A percentile compares a stretch with the other conserved stretches of the same genome.
phyloP scores from a whole-genome alignment of 2,797 vertebrate species.

The Mus spretus region DNA sequence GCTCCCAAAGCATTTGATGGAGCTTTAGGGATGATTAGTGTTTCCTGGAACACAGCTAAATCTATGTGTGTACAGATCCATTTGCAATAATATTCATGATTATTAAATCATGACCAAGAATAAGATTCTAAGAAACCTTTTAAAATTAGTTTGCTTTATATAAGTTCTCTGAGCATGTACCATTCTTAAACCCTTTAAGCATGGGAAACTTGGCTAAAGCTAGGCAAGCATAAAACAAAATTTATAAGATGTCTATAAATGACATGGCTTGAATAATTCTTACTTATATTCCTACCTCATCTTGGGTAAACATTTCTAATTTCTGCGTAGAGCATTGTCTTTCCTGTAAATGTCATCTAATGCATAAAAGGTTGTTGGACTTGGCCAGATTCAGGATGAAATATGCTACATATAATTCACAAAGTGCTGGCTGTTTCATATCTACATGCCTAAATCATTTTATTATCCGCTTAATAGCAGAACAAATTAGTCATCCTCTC shows the following conservation, averaged over 20 bases:
- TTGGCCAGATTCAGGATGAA: conserved; percentile 80
- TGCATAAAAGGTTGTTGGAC: conserved; percentile 77
- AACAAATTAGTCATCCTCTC: conserved; percentile 90
- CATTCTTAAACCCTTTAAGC: background rate
- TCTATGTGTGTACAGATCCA: background rate
- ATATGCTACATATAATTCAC: conserved; percentile 82
- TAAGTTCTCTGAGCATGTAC: background rate
- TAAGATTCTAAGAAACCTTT: conserved; percentile 27
- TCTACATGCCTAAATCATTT: conserved; percentile 89
- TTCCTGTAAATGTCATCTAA: conserved; percentile 82
- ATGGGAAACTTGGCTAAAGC: background rate
- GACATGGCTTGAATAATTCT: conserved; percentile 67
- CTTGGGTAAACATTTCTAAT: conserved; percentile 82
- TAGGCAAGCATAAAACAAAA: conserved; percentile 30
- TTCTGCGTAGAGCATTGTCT: conserved; percentile 78
- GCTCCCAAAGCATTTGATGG: background rate
- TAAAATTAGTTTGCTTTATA: background rate
- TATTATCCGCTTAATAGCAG: conserved; percentile 89
- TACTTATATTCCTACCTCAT: conserved; percentile 68
- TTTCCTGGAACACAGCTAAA: background rate
- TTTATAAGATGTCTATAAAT: conserved; percentile 12
- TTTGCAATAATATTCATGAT: background rate
- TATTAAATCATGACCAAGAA: conserved; percentile 10
- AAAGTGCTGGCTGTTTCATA: conserved; percentile 84
- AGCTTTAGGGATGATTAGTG: background rate